A percentile compares a stretch with the other conserved stretches of the same genome.
Conservation (phyloP, 2,797 vertebrate genomes). For the Euphonia xanthogaster region DNA sequence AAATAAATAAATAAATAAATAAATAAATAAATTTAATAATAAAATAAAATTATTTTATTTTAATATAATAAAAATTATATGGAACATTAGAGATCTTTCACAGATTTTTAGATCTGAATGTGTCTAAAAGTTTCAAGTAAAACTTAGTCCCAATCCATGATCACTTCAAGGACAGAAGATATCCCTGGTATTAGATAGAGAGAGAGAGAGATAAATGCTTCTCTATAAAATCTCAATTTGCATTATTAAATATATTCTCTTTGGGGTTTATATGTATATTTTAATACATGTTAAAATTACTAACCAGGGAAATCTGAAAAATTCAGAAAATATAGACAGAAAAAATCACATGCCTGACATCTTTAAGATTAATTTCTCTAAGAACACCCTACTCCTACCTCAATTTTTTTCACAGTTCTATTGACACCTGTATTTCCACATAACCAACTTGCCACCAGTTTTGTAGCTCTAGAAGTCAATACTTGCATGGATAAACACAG, state of each 20-base stretch:
- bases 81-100: neutral
- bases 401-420: fast-evolving
- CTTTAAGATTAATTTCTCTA: neutral
- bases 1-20: no score
- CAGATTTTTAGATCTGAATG: neutral
- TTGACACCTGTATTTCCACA: neutral
- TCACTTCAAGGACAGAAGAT: neutral
- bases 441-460: neutral
- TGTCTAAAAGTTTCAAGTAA: neutral
- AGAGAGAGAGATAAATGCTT: neutral
- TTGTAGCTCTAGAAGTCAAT: neutral
- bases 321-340: neutral
- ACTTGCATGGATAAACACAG: neutral
- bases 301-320: neutral
- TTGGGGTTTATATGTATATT: neutral
- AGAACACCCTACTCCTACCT: neutral
- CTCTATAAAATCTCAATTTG: neutral
- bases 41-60: no score
- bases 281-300: neutral
- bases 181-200: neutral
- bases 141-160: neutral
- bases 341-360: neutral
- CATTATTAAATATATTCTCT: neutral
- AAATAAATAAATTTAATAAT: no score
- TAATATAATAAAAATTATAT: neutral